Evolutionary conservation across 2,113 vertebrate genomes (phyloP), one percentile per base, ranked within the genome.

Genomic region (Laticauda laticaudata): DNA sequence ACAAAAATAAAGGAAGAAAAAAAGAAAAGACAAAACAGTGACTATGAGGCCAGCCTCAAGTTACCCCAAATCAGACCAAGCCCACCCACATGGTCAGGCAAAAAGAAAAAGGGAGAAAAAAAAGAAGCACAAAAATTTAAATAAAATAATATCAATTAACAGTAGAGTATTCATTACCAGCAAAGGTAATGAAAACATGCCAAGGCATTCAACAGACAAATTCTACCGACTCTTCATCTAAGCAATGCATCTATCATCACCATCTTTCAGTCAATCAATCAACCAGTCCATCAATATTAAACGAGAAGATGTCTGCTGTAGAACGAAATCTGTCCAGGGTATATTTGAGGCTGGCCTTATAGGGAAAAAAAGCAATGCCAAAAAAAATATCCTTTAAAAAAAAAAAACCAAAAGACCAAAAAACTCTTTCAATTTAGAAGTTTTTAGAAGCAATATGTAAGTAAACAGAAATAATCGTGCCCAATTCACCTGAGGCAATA

Each of bases 11-110:
- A 98, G 97, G 97, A 98, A 98, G 97, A 98, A 98, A 98, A 97
- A 93, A 98, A 98, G 98, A 98, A 98, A 98, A 98, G 98, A 98
- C 98, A 98, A 98, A 98, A 98, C 98, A 98, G 98, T 98, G 98
- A 98, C 98, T 99, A 99, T 98, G 98, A 98, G 98, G 98, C 98
- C 98, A 98, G 98, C 98, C 98, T 98, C 97, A 98, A 98, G 97
- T 96, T 97, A 97, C 97, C 98, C 98, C 97, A 96, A 97, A 98
- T 98, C 98, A 98, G 98, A 97, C 97, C 96, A 98, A 97, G 96
- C 97, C 98, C 98, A 94, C 98, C 98, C 97, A 96, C 93, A 95
- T 97, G 96, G 90, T 96, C 97, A 96, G 89, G 93, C 95, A 96
- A 26, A 93, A 95, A 94, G 34, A 0, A n/a, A 89, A 93, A 96